phyloP scores from a whole-genome alignment of 2,888 invertebrate genomes.

The Drosophila algonquin region DNA sequence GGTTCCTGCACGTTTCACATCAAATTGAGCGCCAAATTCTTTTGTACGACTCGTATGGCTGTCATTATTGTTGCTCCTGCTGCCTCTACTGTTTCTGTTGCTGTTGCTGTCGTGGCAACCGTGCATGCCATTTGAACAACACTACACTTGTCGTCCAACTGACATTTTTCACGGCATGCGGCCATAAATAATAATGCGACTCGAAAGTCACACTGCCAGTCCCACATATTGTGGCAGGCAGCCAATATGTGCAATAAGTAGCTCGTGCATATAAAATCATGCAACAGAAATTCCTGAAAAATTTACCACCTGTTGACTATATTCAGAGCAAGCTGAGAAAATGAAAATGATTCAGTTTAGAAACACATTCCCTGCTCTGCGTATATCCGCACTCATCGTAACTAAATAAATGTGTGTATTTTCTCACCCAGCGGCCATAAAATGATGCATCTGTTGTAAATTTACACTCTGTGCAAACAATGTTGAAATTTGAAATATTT shows the following conservation, averaged over 20 bases:
- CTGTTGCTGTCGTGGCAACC: conserved; percentile 72
- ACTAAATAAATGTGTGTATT: neutral
- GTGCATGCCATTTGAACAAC: conserved; percentile 72
- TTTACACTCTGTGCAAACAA: neutral
- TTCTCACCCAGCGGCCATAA: neutral
- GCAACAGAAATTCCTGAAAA: neutral
- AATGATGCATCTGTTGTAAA: neutral
- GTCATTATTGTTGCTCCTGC: conserved; percentile 46
- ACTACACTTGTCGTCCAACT: conserved; percentile 76
- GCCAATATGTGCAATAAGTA: conserved; percentile 14
- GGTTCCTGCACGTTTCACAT: conserved; percentile 72
- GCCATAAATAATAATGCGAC: conserved; percentile 72
- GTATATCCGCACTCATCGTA: neutral
- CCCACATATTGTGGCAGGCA: conserved; percentile 46
- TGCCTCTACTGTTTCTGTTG: conserved; percentile 29
- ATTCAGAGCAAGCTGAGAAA: neutral
- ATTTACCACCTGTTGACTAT: neutral
- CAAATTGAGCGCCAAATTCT: conserved; percentile 75
- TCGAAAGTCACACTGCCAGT: conserved; percentile 55
- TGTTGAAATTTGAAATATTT: conserved; percentile 3
- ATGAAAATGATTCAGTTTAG: neutral
- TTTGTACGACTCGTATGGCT: conserved; percentile 51
- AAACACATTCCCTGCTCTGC: neutral
- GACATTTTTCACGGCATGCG: conserved; percentile 76
- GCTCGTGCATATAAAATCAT: neutral